A percentile compares a stretch with the other conserved stretches of the same genome.
Evolutionary conservation across 2,888 invertebrate species (phyloP).

Genomic region (Temnothorax unifasciatus): DNA sequence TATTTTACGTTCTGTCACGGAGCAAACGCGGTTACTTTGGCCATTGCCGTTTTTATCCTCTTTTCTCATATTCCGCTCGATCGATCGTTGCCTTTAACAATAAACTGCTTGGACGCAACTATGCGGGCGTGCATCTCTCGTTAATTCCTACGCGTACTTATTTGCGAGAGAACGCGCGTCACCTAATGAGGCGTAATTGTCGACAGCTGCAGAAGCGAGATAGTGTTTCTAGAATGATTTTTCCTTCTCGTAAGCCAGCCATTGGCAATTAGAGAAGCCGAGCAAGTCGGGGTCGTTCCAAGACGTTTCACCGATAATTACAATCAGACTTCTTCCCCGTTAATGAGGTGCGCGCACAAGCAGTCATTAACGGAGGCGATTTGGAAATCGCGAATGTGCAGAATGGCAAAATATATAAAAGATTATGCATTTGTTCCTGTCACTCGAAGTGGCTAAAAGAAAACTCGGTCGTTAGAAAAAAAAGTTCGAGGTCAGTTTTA

Average conservation of each 20-base stretch:
- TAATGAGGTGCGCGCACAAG: constrained; percentile 54
- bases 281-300: constrained; percentile 20
- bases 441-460: not conserved
- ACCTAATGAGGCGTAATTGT: constrained; percentile 51
- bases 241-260: constrained; percentile 31
- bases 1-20: not conserved
- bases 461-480: not conserved
- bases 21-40: not conserved
- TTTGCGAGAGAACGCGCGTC: not conserved
- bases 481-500: not conserved
- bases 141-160: constrained; percentile 22
- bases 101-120: constrained; percentile 10
- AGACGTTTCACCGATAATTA: constrained; percentile 54
- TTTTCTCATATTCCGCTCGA: not conserved
- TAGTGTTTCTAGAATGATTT: constrained; percentile 40
- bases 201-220: constrained; percentile 43
- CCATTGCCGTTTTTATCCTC: not conserved
- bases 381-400: constrained; percentile 12
- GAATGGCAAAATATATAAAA: constrained; percentile 27
- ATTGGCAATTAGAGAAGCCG: constrained; percentile 49
- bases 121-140: constrained; percentile 27
- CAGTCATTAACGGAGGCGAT: constrained; percentile 34
- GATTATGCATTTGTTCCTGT: not conserved
- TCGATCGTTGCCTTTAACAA: constrained; percentile 11
- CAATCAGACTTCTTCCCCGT: constrained; percentile 51